phyloP scores from a whole-genome alignment of 1,140 invertebrate genomes.

The Latrodectus geometricus region DNA sequence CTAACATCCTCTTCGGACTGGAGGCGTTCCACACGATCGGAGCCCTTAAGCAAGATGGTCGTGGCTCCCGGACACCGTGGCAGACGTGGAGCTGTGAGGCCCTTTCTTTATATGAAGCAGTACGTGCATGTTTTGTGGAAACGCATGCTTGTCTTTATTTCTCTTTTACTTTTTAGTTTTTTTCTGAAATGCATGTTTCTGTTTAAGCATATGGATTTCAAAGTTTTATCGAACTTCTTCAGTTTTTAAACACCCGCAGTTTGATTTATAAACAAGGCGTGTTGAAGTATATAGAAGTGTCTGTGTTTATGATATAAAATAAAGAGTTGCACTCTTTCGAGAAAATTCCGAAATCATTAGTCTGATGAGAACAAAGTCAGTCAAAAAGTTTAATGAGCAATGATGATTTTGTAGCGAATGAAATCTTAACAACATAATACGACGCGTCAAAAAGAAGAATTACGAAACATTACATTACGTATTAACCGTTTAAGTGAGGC shows the following conservation, averaged over 20 bases:
- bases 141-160: neutral
- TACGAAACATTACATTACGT: too few species aligned
- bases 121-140: conserved; percentile 32
- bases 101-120: conserved; percentile 48
- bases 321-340: too few species aligned
- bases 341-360: too few species aligned
- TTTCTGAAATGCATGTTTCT: neutral
- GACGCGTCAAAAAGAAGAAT: too few species aligned
- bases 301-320: too few species aligned
- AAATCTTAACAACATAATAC: too few species aligned
- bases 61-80: neutral
- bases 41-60: conserved; percentile 30
- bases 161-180: neutral
- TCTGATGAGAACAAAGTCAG: neutral
- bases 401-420: neutral
- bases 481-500: too few species aligned
- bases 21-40: conserved; percentile 52
- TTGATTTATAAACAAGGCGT: neutral
- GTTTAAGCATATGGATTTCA: neutral
- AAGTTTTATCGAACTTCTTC: neutral
- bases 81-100: conserved; percentile 46
- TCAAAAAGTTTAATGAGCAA: neutral
- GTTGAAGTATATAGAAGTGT: neutral
- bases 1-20: conserved; percentile 49
- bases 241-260: neutral